These are phyloP conservation scores for Tapirus indicus DNA, from an alignment of 2,797 vertebrate species.

Conservation along the genomic window DNA sequence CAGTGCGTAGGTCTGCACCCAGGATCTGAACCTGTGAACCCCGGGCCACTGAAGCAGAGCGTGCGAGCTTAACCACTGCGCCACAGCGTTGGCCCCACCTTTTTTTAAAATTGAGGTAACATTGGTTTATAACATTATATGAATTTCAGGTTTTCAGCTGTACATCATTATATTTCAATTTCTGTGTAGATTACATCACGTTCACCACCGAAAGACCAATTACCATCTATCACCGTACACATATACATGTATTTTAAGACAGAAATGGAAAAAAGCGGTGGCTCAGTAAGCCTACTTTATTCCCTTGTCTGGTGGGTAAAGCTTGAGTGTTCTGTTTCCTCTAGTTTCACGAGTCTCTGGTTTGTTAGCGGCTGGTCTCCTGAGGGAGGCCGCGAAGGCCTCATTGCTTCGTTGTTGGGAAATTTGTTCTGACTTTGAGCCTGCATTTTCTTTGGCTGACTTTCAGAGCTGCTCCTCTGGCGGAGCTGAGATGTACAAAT, in stretches of 20 bases:
- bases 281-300: background rate
- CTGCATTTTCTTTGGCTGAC: constrained; percentile 64
- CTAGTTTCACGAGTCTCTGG: background rate
- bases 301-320: background rate
- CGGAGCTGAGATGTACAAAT: background rate
- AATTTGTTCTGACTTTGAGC: constrained; percentile 68
- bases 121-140: too few relatives aligned
- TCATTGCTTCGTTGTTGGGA: constrained; percentile 32
- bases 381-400: background rate
- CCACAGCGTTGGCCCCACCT: too few relatives aligned
- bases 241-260: background rate
- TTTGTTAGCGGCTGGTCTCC: background rate
- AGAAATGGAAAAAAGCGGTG: background rate
- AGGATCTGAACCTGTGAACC: too few relatives aligned
- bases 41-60: too few relatives aligned
- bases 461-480: constrained; percentile 67
- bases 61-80: too few relatives aligned
- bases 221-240: too few relatives aligned
- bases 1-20: too few relatives aligned
- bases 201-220: too few relatives aligned
- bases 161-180: too few relatives aligned
- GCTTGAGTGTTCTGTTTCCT: background rate
- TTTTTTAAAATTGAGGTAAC: too few relatives aligned
- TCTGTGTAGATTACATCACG: too few relatives aligned
- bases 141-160: too few relatives aligned